Evolutionary conservation across 2,113 vertebrate genomes (phyloP).

Genomic region (Xenopus tropicalis): UCB_Xtro_10.0 CM004449.2:54248501-54249000

Average conservation of each 20-base stretch:
- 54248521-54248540: too few species aligned
- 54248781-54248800: too few species aligned
- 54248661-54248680: slow-evolving; percentile 32
- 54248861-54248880: too few species aligned
- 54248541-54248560: background rate
- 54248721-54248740: slow-evolving; percentile 15
- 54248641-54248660: slow-evolving; percentile 27
- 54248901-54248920: too few species aligned
- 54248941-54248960: too few species aligned
- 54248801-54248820: too few species aligned
- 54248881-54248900: background rate
- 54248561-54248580: background rate
- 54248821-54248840: too few species aligned
- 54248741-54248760: slow-evolving; percentile 24
- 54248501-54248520: too few species aligned
- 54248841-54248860: too few species aligned
- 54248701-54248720: slow-evolving; percentile 29
- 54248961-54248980: too few species aligned
- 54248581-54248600: slow-evolving; percentile 12
- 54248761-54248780: background rate
- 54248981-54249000: background rate
- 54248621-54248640: slow-evolving; percentile 15
- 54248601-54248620: background rate
- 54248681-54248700: slow-evolving; percentile 19
- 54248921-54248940: too few species aligned